Evolutionary conservation across 2,797 vertebrate species (phyloP).

Genomic region (Phalanger gymnotis): DNA sequence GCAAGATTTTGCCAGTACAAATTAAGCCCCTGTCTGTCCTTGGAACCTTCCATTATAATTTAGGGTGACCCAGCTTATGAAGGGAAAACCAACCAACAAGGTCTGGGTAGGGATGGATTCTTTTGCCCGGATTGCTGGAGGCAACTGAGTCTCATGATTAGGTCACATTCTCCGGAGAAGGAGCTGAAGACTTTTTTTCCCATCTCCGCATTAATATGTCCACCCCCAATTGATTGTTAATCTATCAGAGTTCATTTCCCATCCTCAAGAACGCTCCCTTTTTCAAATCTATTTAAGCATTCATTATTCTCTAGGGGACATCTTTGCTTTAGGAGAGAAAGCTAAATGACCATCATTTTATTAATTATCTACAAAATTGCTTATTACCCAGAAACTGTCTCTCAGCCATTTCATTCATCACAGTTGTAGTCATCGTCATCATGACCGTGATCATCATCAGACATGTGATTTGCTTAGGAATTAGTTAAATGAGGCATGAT

Average conservation of each 20-base stretch:
- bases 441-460: not conserved
- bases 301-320: not conserved
- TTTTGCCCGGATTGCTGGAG: not conserved
- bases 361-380: not conserved
- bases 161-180: not conserved
- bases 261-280: not conserved
- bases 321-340: not conserved
- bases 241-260: not conserved
- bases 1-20: not conserved
- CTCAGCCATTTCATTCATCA: not conserved
- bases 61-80: not conserved
- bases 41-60: not conserved
- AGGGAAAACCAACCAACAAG: not conserved
- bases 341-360: not conserved
- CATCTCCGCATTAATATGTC: not conserved
- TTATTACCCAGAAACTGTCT: not conserved
- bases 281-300: not conserved
- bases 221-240: not conserved
- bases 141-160: not conserved
- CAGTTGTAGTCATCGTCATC: not conserved
- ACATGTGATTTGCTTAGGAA: not conserved
- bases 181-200: not conserved
- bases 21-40: not conserved
- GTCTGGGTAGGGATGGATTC: not conserved
- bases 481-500: not conserved